These are phyloP conservation scores for Heliconius congener DNA, from an alignment of 1,140 invertebrate species.

Conservation along the genomic window DNA sequence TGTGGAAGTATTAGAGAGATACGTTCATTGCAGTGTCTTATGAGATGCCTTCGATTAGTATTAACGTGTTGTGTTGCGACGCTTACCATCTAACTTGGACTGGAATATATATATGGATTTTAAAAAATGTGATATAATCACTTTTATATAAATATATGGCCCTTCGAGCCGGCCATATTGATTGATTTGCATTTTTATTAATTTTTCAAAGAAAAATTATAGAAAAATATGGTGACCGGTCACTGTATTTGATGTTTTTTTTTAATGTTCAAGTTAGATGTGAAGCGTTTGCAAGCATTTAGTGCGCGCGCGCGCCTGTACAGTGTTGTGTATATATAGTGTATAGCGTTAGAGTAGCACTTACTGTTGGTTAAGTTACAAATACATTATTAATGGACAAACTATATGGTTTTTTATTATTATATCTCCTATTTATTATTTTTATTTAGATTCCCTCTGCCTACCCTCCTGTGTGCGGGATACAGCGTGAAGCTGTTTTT, in stretches of 20 bases:
- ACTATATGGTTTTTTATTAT: conserved; percentile 41
- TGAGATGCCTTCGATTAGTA: conserved; percentile 69
- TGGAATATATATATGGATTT: not conserved
- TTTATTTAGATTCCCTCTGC: no score
- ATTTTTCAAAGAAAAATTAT: conserved; percentile 5
- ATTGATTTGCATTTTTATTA: not conserved
- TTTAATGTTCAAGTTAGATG: not conserved
- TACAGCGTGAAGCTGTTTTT: no score
- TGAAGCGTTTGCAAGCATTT: conserved; percentile 55
- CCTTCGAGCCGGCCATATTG: not conserved
- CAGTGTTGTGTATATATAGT: conserved; percentile 70
- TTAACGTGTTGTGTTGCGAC: conserved; percentile 50
- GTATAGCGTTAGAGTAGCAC: conserved; percentile 54
- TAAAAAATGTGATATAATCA: not conserved
- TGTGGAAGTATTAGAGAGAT: conserved; percentile 55
- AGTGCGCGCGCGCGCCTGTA: conserved; percentile 60
- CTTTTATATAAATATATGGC: not conserved
- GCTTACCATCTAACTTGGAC: conserved; percentile 29
- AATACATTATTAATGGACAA: conserved; percentile 77
- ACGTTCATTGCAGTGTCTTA: conserved; percentile 46
- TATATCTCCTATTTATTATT: not conserved
- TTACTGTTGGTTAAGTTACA: conserved; percentile 71
- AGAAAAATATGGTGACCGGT: not conserved
- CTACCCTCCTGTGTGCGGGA: no score
- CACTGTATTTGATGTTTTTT: not conserved